phyloP scores from a whole-genome alignment of 1,140 invertebrate species.

The Mactra quadrangularis region DNA sequence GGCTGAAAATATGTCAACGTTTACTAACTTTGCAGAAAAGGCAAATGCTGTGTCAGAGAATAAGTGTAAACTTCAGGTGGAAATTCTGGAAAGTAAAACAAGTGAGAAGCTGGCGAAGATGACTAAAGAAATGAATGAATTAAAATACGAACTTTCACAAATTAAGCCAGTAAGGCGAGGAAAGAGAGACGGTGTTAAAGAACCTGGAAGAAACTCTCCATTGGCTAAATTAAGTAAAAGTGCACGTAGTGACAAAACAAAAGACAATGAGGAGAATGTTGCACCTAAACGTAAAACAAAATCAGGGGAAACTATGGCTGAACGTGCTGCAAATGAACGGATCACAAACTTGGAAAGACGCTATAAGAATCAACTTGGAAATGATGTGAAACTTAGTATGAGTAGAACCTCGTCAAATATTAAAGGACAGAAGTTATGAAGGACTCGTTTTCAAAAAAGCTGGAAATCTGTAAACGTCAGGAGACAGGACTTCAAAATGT shows the following conservation, averaged over 20 bases:
- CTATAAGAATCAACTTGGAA: slow-evolving; percentile 16
- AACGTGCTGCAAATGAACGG: slow-evolving; percentile 5
- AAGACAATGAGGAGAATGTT: slow-evolving; percentile 29
- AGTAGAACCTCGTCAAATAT: background rate
- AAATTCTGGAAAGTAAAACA: slow-evolving; percentile 19
- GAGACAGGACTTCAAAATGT: background rate
- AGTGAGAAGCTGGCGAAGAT: slow-evolving; percentile 38
- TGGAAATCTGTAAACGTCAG: background rate
- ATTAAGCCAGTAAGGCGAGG: background rate
- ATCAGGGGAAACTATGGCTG: slow-evolving; percentile 15
- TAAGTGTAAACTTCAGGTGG: slow-evolving; percentile 29
- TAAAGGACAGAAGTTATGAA: background rate
- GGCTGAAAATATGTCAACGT: slow-evolving; percentile 49
- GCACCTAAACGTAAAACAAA: slow-evolving; percentile 15
- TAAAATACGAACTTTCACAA: slow-evolving; percentile 52
- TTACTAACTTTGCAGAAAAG: slow-evolving; percentile 46
- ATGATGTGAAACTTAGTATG: background rate
- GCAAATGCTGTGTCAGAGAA: slow-evolving; percentile 54
- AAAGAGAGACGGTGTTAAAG: slow-evolving; percentile 45
- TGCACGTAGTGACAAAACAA: background rate
- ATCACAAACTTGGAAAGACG: slow-evolving; percentile 34
- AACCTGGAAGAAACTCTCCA: slow-evolving; percentile 36
- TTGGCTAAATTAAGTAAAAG: slow-evolving; percentile 37
- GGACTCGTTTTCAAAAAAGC: too few relatives aligned
- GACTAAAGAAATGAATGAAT: slow-evolving; percentile 53